phyloP scores from a whole-genome alignment of 2,797 vertebrate genomes.

The Alosa sapidissima region DNA sequence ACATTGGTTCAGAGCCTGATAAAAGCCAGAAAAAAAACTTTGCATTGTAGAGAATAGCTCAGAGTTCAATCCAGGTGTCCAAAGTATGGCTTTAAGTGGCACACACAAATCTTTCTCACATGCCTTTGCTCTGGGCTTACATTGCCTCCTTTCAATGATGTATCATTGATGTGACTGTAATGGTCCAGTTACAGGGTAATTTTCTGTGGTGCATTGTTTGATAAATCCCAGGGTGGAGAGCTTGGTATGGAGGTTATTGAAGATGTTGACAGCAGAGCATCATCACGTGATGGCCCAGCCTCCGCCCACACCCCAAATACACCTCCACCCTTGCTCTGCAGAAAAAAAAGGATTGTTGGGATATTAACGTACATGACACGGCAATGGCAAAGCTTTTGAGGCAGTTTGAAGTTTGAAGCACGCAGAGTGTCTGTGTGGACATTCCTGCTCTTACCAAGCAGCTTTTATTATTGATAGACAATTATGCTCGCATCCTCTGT shows the following conservation, averaged over 20 bases:
- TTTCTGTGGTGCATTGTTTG: background rate
- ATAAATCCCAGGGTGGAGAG: background rate
- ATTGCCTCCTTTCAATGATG: background rate
- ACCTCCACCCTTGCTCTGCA: too few relatives aligned
- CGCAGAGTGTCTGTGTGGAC: background rate
- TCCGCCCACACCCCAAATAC: too few relatives aligned
- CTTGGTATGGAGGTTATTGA: background rate
- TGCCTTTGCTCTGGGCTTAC: background rate
- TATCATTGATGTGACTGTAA: background rate
- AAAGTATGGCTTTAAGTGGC: background rate
- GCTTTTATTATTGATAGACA: conserved; percentile 13
- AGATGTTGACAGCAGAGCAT: background rate
- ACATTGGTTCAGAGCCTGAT: background rate
- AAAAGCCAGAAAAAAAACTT: background rate
- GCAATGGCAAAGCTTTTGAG: background rate
- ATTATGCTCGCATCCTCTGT: background rate
- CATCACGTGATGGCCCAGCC: too few relatives aligned
- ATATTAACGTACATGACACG: background rate
- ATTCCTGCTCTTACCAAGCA: background rate
- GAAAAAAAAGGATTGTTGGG: too few relatives aligned
- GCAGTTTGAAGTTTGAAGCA: background rate
- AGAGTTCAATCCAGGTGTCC: background rate
- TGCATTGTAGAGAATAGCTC: background rate
- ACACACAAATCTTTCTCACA: background rate
- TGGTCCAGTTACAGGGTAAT: background rate